Evolutionary conservation across 2,888 invertebrate species (phyloP), one percentile per base, ranked within the genome.

Genomic region (Masnerella sp.): DNA sequence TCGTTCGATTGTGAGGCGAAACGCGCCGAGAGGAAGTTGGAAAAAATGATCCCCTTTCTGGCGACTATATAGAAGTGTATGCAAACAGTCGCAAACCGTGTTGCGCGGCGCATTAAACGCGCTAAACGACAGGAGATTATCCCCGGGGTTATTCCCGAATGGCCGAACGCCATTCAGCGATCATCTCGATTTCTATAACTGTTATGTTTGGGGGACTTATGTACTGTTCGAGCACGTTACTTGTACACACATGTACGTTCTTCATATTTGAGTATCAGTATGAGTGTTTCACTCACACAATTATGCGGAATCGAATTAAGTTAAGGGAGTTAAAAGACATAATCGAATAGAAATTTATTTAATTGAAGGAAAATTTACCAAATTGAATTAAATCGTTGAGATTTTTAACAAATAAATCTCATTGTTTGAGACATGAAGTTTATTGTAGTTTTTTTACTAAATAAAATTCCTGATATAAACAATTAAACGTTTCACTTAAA

Each of bases 101-200:
- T 69, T 64, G 68, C 68, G 56, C 68, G 58, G 67, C 51, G 73
- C 40, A 65, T 74, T 74, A 69, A 59, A 51, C 47, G 56, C 62
- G 54, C 59, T 69, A 69, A 76, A 70, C 73, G 76, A 74, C 73
- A 74, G 73, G 76, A 65, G 75, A 75, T 75, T 61, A 75, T 75
- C 75, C 75, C 12, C 25, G 61, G 54, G 54, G 47, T 51, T 69
- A 54, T 72, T 75, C 52, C 34, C 61, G 67, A 65, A 72, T 52
- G 72, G 52, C 20, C 52, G 51, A 52, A 43, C 42, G 42, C 58
- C 43, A 64, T 68, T 74, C 68, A 73, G n/a, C 67, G 20, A 68
- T 51, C 62, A 68, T 74, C 51, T 74, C 68, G 62, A 62, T 74
- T 74, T 73, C 73, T 68, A 73, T 73, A 71, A 73, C 73, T 73